Conservation (phyloP, 92 coral and sea anemone species). For the Plumapathes pennacea region DNA sequence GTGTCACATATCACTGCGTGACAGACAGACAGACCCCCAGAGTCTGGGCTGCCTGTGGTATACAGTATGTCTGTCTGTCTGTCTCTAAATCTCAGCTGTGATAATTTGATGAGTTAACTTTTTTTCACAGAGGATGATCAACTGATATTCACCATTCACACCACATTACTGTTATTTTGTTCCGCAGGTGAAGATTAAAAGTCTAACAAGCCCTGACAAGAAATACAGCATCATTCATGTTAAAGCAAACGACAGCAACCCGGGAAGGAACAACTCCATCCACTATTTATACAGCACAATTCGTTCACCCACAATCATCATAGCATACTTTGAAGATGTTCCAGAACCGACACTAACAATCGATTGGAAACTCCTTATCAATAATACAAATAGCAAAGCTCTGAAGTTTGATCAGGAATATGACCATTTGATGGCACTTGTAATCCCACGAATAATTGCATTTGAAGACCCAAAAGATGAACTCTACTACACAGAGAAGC, state of each 20-base stretch:
- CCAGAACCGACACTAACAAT: background rate
- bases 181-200: too few relatives aligned
- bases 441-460: conserved; percentile 66
- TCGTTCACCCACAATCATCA: conserved; percentile 76
- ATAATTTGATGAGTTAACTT: too few relatives aligned
- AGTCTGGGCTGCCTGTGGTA: too few relatives aligned
- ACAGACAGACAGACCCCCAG: too few relatives aligned
- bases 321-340: conserved; percentile 52
- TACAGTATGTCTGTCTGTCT: too few relatives aligned
- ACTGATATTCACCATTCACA: too few relatives aligned
- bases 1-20: too few relatives aligned
- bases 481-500: conserved; percentile 33
- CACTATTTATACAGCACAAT: conserved; percentile 86
- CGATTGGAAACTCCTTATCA: conserved; percentile 7
- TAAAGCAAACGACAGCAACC: conserved; percentile 48
- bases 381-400: background rate
- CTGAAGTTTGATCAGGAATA: conserved; percentile 31
- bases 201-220: conserved; percentile 1
- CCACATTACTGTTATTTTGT: too few relatives aligned
- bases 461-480: conserved; percentile 74
- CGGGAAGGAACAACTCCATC: conserved; percentile 58
- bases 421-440: conserved; percentile 66
- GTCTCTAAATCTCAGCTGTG: too few relatives aligned
- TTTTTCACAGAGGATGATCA: too few relatives aligned
- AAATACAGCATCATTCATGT: conserved; percentile 37